Percentiles rank a stretch among this genome's conserved stretches.
phyloP scores from a whole-genome alignment of 2,797 vertebrate species.

The Botia kubotai region DNA sequence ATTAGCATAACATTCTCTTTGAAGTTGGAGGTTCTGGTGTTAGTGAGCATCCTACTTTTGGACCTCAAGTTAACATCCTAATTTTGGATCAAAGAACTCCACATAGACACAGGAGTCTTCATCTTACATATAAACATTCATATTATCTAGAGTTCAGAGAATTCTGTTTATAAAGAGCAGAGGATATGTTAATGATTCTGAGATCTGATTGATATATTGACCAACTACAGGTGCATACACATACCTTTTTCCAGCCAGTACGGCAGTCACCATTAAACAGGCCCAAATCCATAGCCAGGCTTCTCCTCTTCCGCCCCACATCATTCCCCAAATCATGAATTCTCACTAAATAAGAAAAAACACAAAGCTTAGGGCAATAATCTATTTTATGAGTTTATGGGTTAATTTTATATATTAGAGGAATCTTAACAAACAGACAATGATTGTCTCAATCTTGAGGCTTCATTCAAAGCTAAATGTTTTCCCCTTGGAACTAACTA shows the following conservation, averaged over 20 bases:
- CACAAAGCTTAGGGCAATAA: not conserved
- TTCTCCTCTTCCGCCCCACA: slow-evolving; percentile 84
- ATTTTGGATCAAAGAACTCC: slow-evolving; percentile 20
- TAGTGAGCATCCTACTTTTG: not conserved
- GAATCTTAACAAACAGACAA: not conserved
- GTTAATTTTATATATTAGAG: not conserved
- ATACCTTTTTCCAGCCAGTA: slow-evolving; percentile 89
- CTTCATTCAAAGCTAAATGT: not conserved
- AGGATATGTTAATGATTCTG: not conserved
- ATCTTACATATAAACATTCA: not conserved
- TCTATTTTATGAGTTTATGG: not conserved
- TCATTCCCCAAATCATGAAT: slow-evolving; percentile 80
- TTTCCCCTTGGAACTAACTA: not conserved
- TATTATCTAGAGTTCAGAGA: not conserved
- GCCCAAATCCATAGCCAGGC: slow-evolving; percentile 86
- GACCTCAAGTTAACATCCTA: slow-evolving; percentile 3
- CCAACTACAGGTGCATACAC: slow-evolving; percentile 10
- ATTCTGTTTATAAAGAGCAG: not conserved
- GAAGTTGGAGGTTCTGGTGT: slow-evolving; percentile 5
- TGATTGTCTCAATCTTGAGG: not conserved
- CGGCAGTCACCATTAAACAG: slow-evolving; percentile 83
- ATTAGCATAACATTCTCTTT: slow-evolving; percentile 20
- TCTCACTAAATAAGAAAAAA: slow-evolving; percentile 74
- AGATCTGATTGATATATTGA: not conserved
- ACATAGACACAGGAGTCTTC: too few relatives aligned